A percentile compares a stretch with the other conserved stretches of the same genome.
These are phyloP conservation scores for Ptychoptera contaminata DNA, from an alignment of 2,888 invertebrate species.

Conservation along the genomic window DNA sequence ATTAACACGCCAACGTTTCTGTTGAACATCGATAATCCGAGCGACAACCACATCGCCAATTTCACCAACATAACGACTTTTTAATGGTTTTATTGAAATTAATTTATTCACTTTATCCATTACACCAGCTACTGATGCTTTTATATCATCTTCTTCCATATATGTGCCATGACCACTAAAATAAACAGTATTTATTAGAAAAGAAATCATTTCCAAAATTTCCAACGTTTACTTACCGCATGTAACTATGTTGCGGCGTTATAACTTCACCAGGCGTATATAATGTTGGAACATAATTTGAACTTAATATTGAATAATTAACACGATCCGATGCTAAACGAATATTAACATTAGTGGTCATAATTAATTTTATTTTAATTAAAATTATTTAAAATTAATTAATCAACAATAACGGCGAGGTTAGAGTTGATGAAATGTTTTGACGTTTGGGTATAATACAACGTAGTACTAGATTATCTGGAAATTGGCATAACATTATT, in stretches of 20 bases:
- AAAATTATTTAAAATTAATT: background rate
- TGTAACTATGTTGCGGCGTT: constrained; percentile 64
- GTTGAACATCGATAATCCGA: constrained; percentile 84
- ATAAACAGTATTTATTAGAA: constrained; percentile 12
- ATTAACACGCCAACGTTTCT: constrained; percentile 89
- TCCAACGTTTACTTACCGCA: constrained; percentile 43
- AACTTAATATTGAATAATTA: constrained; percentile 31
- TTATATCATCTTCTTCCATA: constrained; percentile 62
- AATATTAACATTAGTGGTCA: constrained; percentile 43
- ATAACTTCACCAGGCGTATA: constrained; percentile 83
- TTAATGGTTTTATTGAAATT: constrained; percentile 79
- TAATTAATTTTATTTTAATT: constrained; percentile 16
- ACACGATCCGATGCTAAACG: constrained; percentile 48
- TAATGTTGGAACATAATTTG: constrained; percentile 45
- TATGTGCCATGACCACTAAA: constrained; percentile 93
- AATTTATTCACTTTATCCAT: constrained; percentile 91
- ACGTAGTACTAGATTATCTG: no score
- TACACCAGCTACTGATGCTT: constrained; percentile 88
- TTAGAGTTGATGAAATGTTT: no score
- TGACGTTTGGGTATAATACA: no score
- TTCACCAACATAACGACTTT: constrained; percentile 82
- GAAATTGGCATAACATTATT: no score
- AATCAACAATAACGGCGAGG: no score
- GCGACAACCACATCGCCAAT: constrained; percentile 96
- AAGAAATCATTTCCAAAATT: background rate